These are phyloP conservation scores for Agrotis segetum DNA, from an alignment of 2,888 invertebrate species.

Conservation along the genomic window DNA sequence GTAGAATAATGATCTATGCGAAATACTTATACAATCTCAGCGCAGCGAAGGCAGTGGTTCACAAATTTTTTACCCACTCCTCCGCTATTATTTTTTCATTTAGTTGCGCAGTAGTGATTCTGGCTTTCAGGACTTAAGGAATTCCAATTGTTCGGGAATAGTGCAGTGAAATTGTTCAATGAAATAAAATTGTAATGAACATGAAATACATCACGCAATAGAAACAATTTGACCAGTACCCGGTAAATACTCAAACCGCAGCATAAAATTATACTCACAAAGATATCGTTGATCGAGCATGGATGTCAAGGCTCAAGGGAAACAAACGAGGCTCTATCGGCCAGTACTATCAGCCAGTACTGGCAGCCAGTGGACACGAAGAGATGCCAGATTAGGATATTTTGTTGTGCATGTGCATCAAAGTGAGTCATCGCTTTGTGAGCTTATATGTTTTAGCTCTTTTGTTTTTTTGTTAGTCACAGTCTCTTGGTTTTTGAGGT, in stretches of 20 bases:
- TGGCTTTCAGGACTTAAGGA: too few relatives aligned
- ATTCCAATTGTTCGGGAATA: too few relatives aligned
- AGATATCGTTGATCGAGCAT: conserved; percentile 50
- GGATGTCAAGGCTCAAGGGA: conserved; percentile 60
- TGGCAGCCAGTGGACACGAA: conserved; percentile 12
- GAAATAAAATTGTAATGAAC: conserved; percentile 10
- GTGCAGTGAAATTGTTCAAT: too few relatives aligned
- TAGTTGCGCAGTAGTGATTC: too few relatives aligned
- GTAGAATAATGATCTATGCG: too few relatives aligned
- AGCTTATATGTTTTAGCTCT: background rate
- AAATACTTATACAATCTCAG: too few relatives aligned
- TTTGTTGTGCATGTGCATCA: conserved; percentile 38
- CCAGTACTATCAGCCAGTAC: conserved; percentile 33
- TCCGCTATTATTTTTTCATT: too few relatives aligned
- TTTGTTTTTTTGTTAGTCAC: conserved; percentile 4
- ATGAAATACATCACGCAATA: conserved; percentile 4
- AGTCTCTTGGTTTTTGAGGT: background rate
- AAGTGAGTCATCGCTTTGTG: conserved; percentile 33
- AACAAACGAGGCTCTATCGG: conserved; percentile 43
- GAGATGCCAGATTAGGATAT: conserved; percentile 39
- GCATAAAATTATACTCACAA: conserved; percentile 34
- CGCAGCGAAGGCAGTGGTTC: too few relatives aligned
- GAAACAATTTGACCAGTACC: conserved; percentile 4
- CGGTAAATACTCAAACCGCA: conserved; percentile 29
- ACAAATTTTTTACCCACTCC: too few relatives aligned